phyloP scores from a whole-genome alignment of 92 coral and sea anemone genomes.

The Siderastrea radians region DNA sequence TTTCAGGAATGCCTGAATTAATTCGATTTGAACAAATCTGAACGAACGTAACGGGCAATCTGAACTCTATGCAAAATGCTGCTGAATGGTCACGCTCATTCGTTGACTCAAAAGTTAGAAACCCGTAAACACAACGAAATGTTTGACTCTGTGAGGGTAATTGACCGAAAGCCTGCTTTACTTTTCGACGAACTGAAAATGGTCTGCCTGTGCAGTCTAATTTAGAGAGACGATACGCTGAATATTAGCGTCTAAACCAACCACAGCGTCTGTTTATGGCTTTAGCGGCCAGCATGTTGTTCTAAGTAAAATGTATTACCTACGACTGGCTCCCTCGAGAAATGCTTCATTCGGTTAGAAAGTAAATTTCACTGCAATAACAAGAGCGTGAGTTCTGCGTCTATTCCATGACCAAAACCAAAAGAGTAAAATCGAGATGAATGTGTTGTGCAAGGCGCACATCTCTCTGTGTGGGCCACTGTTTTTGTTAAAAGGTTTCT shows the following conservation, averaged over 20 bases:
- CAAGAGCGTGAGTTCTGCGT: no score
- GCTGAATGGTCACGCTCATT: neutral
- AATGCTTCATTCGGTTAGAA: neutral
- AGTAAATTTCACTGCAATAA: neutral
- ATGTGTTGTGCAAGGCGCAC: no score
- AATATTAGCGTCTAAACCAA: neutral
- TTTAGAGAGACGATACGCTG: neutral
- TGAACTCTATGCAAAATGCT: neutral
- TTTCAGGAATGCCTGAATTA: no score
- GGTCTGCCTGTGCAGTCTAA: neutral
- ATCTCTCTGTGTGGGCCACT: neutral
- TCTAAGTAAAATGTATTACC: no score
- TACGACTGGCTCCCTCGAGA: no score
- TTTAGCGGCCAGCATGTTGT: constrained; percentile 19
- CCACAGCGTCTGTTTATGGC: constrained; percentile 49
- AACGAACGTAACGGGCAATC: no score
- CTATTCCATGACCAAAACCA: no score
- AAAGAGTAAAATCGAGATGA: no score
- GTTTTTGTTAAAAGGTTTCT: neutral
- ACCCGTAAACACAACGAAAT: no score
- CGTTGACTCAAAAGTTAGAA: neutral
- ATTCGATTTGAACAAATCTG: no score
- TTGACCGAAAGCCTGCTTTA: neutral
- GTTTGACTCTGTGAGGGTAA: neutral
- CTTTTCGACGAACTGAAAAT: neutral